Percentiles rank a stretch among this genome's conserved stretches.
Conservation (phyloP, 2,888 invertebrate genomes). For the Orthosia cruda region DNA sequence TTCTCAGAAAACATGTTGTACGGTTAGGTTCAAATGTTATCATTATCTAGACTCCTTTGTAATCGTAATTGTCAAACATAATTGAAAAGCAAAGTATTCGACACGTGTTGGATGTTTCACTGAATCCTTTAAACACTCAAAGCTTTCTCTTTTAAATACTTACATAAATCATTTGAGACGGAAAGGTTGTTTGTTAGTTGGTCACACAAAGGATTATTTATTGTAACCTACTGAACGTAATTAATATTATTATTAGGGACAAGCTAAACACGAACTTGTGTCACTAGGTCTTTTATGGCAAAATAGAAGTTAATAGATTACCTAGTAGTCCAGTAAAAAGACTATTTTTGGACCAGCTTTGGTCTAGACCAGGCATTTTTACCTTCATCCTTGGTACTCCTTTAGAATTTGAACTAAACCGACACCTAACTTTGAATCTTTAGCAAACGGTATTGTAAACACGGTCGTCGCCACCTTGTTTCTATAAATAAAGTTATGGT, state of each 20-base stretch:
- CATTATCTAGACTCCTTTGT: background rate
- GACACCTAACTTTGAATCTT: slow-evolving; percentile 2
- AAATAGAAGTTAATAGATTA: background rate
- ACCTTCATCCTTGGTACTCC: background rate
- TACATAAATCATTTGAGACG: slow-evolving; percentile 26
- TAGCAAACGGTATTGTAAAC: background rate
- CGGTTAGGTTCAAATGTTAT: no score
- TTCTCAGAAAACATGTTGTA: slow-evolving; percentile 1
- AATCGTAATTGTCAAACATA: slow-evolving; percentile 10
- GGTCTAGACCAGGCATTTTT: background rate
- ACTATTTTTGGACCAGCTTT: background rate
- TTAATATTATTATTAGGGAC: slow-evolving; percentile 14
- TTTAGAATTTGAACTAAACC: background rate
- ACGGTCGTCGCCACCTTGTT: background rate
- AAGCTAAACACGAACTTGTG: slow-evolving; percentile 21
- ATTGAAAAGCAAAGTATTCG: slow-evolving; percentile 8
- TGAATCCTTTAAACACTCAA: slow-evolving; percentile 29
- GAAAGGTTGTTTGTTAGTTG: slow-evolving; percentile 31
- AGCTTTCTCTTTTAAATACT: slow-evolving; percentile 30
- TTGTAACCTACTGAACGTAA: slow-evolving; percentile 14
- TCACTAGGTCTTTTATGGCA: slow-evolving; percentile 4
- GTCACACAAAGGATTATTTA: slow-evolving; percentile 33
- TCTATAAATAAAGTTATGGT: background rate
- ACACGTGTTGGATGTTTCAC: background rate
- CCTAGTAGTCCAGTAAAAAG: background rate